A percentile compares a stretch with the other conserved stretches of the same genome.
phyloP scores from a whole-genome alignment of 2,797 vertebrate genomes.

The Urosaurus nigricauda region DNA sequence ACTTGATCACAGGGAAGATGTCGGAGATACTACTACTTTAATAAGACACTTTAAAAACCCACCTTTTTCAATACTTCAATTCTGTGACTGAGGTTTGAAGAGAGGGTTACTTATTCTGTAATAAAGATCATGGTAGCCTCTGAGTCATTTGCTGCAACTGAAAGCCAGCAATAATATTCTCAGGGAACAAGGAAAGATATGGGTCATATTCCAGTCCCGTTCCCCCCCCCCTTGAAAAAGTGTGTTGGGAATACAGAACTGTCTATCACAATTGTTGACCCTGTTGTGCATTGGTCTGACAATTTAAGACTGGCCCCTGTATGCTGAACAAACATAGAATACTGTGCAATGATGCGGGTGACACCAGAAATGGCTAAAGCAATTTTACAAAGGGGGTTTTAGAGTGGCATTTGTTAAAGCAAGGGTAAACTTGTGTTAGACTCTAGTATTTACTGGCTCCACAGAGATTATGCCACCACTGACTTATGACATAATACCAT shows the following conservation, averaged over 20 bases:
- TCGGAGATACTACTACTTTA: too few species aligned
- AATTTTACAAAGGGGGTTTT: not conserved
- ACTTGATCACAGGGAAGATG: too few species aligned
- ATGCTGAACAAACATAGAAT: not conserved
- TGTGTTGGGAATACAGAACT: not conserved
- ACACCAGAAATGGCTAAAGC: not conserved
- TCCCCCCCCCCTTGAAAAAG: too few species aligned
- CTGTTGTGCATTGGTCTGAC: not conserved
- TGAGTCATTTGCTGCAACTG: too few species aligned
- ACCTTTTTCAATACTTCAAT: too few species aligned
- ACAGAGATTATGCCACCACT: not conserved
- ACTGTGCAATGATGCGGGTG: not conserved
- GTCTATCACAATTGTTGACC: not conserved
- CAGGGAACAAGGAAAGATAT: too few species aligned
- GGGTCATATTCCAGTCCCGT: too few species aligned
- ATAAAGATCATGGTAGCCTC: too few species aligned
- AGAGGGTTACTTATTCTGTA: too few species aligned
- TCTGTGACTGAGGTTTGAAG: too few species aligned
- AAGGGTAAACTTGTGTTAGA: not conserved
- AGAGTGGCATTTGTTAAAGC: not conserved
- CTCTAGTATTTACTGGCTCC: slow-evolving; percentile 9
- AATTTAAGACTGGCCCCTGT: not conserved
- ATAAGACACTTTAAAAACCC: too few species aligned
- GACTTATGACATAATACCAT: not conserved
- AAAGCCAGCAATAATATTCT: too few species aligned